Base-by-base conservation (phyloP, 2,113 vertebrate genomes). In the Oncorhynchus mykiss region DNA sequence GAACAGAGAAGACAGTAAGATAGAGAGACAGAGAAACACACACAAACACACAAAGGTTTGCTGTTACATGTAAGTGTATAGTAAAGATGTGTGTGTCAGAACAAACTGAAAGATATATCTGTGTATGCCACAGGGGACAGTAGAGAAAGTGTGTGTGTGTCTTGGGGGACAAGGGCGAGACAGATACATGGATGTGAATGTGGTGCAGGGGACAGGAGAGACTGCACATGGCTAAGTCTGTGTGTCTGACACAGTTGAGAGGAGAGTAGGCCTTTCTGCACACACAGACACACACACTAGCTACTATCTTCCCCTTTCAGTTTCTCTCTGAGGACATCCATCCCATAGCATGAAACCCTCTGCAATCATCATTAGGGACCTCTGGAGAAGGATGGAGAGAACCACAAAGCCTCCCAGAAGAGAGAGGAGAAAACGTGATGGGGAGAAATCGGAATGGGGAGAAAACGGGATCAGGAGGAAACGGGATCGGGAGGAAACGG, bases 81-180 rank as follows among this genome's bases (percentile, higher is more conserved):
- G 9, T 11, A 20, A 67, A 18, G 14, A 29, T 27, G 66, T 39
- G 20, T 13, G 14, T 12, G 65, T 45, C 8, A 39, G 31, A 68
- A 67, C 13, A 31, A 14, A 67, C 14, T 68, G 49, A 73, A 82
- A 81, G 74, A 83, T 85, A 86, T 87, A 76, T 87, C 85, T 73
- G 78, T 87, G 72, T 87, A 81, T 87, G 87, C 85, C 86, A 85
- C 80, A 82, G 86, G 39, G 89, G 88, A 86, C 89, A 87, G 88
- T 83, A 76, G 39, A 9, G 39, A 87, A 80, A 82, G 74, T 54
- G 62, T 24, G 62, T 25, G 72, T 66, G 24, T 65, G 59, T 45
- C 9, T 66, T 34, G 82, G 82, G 85, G 89, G 22, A 1, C 7
- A n/a, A 9, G 22, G 60, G 66, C 20, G 25, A 16, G 4, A 25